A percentile compares a stretch with the other conserved stretches of the same genome.
These are phyloP conservation scores for Hiodon tergisus DNA, from an alignment of 2,113 vertebrate species.

Conservation along the genomic window DNA sequence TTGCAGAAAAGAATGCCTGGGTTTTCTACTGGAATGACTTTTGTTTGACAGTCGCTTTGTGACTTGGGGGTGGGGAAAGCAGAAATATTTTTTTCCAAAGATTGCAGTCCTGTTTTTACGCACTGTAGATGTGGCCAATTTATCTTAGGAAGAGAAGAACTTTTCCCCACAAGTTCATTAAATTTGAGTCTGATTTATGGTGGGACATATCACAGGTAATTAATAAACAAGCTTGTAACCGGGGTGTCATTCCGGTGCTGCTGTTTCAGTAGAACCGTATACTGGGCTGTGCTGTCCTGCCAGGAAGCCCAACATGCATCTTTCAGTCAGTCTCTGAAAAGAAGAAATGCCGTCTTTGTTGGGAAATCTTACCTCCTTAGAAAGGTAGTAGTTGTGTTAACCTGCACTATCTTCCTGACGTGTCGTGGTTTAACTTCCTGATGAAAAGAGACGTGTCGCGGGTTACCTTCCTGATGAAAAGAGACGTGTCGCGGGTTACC, in stretches of 20 bases:
- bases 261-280: neutral
- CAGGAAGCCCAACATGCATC: too few species aligned
- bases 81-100: neutral
- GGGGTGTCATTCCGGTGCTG: neutral
- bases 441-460: too few species aligned
- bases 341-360: too few species aligned
- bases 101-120: constrained; percentile 13
- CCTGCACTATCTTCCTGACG: too few species aligned
- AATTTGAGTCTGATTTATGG: constrained; percentile 27
- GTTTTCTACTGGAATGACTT: neutral
- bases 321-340: too few species aligned
- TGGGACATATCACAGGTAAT: constrained; percentile 13
- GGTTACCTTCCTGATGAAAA: too few species aligned
- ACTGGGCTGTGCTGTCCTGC: too few species aligned
- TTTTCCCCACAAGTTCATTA: constrained; percentile 31
- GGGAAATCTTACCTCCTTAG: too few species aligned
- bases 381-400: too few species aligned
- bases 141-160: constrained; percentile 8
- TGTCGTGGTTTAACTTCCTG: too few species aligned
- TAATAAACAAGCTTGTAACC: constrained; percentile 19
- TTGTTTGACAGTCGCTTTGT: neutral
- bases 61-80: neutral
- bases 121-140: constrained; percentile 18
- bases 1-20: neutral
- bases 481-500: too few species aligned